Percentiles rank a stretch among this genome's conserved stretches.
These are phyloP conservation scores for Haemorhous mexicanus DNA, from an alignment of 2,113 vertebrate species.

Conservation along the genomic window DNA sequence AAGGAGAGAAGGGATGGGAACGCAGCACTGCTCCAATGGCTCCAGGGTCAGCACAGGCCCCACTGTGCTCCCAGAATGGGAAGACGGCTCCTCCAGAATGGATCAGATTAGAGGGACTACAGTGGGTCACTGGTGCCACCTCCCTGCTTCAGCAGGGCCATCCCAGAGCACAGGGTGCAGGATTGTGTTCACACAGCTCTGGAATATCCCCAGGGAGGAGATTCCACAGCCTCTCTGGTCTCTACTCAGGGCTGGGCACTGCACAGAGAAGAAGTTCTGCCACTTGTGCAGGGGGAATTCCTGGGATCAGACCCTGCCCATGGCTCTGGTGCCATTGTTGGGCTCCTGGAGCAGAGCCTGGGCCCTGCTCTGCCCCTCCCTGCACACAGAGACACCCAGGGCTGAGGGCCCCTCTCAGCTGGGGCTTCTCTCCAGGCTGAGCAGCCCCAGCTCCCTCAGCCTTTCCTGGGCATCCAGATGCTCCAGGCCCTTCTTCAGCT, in stretches of 20 bases:
- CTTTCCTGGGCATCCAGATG: background rate
- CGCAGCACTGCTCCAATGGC: accelerated
- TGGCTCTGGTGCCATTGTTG: background rate
- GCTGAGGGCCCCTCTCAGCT: background rate
- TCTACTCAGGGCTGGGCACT: background rate
- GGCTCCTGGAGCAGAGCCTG: background rate
- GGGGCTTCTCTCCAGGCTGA: background rate
- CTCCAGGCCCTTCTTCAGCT: background rate
- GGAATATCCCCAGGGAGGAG: background rate
- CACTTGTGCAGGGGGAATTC: background rate
- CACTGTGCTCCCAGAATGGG: accelerated
- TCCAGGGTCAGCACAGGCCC: background rate
- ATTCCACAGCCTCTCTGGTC: background rate
- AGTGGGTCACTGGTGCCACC: background rate
- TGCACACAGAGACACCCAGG: background rate
- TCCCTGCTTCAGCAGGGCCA: background rate
- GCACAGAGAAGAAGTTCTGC: background rate
- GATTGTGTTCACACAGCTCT: background rate
- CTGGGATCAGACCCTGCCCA: background rate
- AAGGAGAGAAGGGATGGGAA: background rate
- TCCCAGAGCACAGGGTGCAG: background rate
- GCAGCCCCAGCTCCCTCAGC: background rate
- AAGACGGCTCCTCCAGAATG: background rate
- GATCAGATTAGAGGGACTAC: background rate
- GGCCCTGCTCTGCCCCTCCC: background rate